Evolutionary conservation across 2,113 vertebrate species (phyloP).

Genomic region (Halichoerus grypus): DNA sequence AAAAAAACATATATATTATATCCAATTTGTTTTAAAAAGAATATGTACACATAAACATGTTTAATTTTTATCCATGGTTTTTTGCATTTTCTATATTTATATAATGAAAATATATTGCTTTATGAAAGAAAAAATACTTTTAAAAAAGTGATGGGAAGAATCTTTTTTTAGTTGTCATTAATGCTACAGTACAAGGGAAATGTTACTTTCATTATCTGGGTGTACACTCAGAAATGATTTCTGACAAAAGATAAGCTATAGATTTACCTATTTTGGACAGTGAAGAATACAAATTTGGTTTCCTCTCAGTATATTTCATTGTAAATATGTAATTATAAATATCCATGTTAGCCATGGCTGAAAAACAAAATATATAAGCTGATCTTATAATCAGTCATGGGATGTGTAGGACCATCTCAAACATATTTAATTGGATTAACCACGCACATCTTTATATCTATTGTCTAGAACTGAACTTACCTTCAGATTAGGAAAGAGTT

Average conservation of each 20-base stretch:
- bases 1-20: not conserved
- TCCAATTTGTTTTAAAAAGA: constrained; percentile 1
- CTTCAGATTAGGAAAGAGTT: constrained; percentile 7
- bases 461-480: not conserved
- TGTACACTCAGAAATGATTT: not conserved
- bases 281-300: constrained; percentile 8
- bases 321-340: constrained; percentile 41
- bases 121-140: not conserved
- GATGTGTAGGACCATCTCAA: not conserved
- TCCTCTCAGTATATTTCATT: not conserved
- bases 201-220: not conserved
- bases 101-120: constrained; percentile 24
- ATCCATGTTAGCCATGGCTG: not conserved
- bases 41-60: not conserved
- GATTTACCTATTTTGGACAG: not conserved
- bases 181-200: not conserved
- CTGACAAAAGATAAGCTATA: not conserved
- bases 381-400: not conserved
- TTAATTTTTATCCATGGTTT: not conserved
- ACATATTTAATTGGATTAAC: constrained; percentile 8
- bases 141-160: not conserved
- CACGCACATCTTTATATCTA: not conserved
- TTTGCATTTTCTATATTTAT: constrained; percentile 31
- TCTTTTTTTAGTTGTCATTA: not conserved
- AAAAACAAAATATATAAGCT: not conserved